These are phyloP conservation scores for Rousettus leschenaultii DNA, from an alignment of 2,113 vertebrate species.

Conservation along the genomic window DNA sequence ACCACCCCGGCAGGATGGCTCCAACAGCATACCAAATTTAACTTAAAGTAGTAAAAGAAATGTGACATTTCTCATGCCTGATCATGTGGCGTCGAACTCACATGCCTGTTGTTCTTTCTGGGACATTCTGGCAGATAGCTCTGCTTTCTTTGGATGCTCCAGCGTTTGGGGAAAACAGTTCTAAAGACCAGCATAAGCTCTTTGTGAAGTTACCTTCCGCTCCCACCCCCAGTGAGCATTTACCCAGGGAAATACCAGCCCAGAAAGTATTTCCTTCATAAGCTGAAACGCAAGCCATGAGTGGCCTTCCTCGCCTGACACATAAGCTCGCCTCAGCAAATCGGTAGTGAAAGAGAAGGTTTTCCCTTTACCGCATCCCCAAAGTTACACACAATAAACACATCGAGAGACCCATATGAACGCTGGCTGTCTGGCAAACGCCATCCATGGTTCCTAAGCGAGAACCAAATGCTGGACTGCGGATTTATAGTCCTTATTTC, in stretches of 20 bases:
- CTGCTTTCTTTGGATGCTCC: conserved; percentile 48
- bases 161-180: conserved; percentile 13
- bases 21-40: background rate
- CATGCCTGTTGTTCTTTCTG: conserved; percentile 28
- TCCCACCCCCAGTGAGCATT: background rate
- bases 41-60: conserved; percentile 11
- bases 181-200: background rate
- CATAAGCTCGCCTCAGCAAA: background rate
- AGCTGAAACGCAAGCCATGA: background rate
- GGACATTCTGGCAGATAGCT: conserved; percentile 27
- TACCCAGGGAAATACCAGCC: conserved; percentile 47
- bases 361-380: background rate
- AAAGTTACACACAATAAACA: background rate
- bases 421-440: background rate
- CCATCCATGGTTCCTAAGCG: background rate
- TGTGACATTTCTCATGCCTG: background rate
- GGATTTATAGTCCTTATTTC: background rate
- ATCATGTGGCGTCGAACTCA: background rate
- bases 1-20: background rate
- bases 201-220: background rate
- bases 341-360: background rate
- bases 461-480: background rate
- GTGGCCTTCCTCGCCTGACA: background rate
- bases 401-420: background rate
- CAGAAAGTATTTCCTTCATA: conserved; percentile 39